phyloP scores from a whole-genome alignment of 2,113 vertebrate genomes.

The Verasper variegatus region DNA sequence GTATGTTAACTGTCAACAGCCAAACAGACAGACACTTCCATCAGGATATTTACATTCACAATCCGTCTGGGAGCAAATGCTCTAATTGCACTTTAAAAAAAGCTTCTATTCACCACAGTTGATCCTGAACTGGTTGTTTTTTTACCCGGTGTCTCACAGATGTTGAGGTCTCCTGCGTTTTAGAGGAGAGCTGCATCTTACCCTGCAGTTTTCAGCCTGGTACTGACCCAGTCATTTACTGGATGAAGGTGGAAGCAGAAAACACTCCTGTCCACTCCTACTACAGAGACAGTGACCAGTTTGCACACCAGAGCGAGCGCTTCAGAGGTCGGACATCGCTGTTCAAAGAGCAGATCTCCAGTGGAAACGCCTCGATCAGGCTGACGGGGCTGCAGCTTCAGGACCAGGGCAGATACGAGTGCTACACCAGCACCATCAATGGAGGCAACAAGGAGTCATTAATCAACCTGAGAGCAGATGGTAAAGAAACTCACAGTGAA shows the following conservation, averaged over 20 bases:
- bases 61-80: too few species aligned
- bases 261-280: conserved; percentile 64
- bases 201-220: conserved; percentile 70
- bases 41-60: too few species aligned
- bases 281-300: conserved; percentile 51
- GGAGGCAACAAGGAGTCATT: conserved; percentile 7
- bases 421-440: conserved; percentile 67
- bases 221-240: conserved; percentile 75
- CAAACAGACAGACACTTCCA: too few species aligned
- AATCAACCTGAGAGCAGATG: conserved; percentile 31
- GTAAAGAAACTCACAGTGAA: conserved; percentile 56
- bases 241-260: conserved; percentile 42
- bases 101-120: too few species aligned
- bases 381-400: conserved; percentile 43
- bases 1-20: too few species aligned
- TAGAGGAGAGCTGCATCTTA: conserved; percentile 73
- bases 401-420: conserved; percentile 78
- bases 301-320: too few species aligned
- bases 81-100: background rate
- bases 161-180: conserved; percentile 1
- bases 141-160: conserved; percentile 17
- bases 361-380: conserved; percentile 76
- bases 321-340: too few species aligned
- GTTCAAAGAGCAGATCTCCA: conserved; percentile 58
- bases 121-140: background rate